Percentiles rank a stretch among this genome's conserved stretches.
Conservation (phyloP, 2,888 invertebrate genomes). For the Cybosia mesomella region DNA sequence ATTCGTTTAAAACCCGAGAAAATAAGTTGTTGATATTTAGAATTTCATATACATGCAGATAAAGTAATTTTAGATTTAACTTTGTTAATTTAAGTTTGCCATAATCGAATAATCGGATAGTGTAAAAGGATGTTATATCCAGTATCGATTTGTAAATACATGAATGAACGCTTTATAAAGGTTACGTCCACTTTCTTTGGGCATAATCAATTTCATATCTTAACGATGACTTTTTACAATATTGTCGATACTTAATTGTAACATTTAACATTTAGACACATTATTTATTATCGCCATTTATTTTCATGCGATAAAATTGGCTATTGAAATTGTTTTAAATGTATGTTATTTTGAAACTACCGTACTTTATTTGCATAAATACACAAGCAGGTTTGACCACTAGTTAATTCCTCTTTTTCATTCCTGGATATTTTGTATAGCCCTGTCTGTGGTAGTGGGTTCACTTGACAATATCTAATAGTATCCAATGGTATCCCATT, state of each 20-base stretch:
- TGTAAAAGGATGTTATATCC: conserved; percentile 28
- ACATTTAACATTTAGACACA: conserved; percentile 8
- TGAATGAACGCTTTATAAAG: conserved; percentile 29
- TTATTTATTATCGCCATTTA: not conserved
- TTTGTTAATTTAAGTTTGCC: not conserved
- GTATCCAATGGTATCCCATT: too few relatives aligned
- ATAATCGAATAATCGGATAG: conserved; percentile 9
- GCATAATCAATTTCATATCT: conserved; percentile 31
- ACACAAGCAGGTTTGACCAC: too few relatives aligned
- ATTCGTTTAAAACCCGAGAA: not conserved
- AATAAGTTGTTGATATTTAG: not conserved
- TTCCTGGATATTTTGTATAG: too few relatives aligned
- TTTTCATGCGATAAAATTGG: not conserved
- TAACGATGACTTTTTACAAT: conserved; percentile 10
- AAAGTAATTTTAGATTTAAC: too few relatives aligned
- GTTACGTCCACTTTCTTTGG: conserved; percentile 21
- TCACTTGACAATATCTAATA: too few relatives aligned
- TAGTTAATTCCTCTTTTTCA: too few relatives aligned
- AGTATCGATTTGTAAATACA: conserved; percentile 41
- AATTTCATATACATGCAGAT: not conserved
- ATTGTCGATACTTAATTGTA: conserved; percentile 24
- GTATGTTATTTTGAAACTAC: not conserved
- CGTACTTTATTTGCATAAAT: not conserved
- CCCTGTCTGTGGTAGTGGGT: too few relatives aligned
- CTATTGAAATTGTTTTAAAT: not conserved